Percentiles rank a stretch among this genome's conserved stretches.
Conservation (phyloP, 1,140 invertebrate species). For the Macrobrachium nipponense region DNA sequence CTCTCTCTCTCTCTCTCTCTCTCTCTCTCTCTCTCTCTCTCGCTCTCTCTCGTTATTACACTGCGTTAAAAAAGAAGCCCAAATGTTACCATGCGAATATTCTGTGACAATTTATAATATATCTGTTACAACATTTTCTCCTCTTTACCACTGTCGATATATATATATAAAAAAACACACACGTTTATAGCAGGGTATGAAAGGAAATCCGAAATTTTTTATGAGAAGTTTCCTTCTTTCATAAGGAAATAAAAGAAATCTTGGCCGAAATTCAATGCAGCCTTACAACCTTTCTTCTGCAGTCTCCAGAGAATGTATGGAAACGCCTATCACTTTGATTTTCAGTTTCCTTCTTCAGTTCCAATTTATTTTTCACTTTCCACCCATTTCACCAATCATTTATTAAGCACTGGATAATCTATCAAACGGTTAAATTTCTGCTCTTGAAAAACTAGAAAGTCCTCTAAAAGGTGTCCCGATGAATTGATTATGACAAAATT, state of each 20-base stretch:
- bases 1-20: conserved; percentile 20
- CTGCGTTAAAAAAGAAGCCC: not conserved
- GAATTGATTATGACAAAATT: not conserved
- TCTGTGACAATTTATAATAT: not conserved
- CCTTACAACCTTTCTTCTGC: no score
- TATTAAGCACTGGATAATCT: not conserved
- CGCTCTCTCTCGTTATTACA: not conserved
- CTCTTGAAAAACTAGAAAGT: not conserved
- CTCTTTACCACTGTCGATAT: no score
- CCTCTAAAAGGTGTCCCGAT: not conserved
- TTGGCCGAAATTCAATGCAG: no score
- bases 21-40: not conserved
- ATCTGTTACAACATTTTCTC: no score
- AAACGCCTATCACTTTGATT: not conserved
- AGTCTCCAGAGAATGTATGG: no score
- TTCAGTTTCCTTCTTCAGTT: not conserved
- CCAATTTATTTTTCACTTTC: not conserved
- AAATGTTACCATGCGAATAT: not conserved
- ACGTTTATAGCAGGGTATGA: no score
- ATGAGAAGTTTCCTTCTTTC: no score
- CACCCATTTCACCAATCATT: not conserved
- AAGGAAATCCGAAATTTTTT: no score
- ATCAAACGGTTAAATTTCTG: no score
- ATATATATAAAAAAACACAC: no score
- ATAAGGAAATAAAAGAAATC: no score